Evolutionary conservation across 2,113 vertebrate species (phyloP).

Genomic region (Chaetorhynchus papuensis): DNA sequence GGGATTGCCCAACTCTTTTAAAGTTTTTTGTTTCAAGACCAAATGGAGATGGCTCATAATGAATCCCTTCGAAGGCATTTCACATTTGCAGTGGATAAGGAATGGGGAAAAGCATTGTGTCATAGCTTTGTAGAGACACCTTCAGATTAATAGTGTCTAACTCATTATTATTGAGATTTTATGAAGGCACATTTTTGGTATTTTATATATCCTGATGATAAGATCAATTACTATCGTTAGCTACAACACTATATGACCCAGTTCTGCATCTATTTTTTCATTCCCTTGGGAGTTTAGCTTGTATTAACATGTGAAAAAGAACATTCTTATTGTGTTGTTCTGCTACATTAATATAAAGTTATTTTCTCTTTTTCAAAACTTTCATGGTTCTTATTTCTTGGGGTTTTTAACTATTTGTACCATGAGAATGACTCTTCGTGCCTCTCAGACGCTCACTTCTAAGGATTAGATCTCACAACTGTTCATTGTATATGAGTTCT

Average conservation of each 20-base stretch:
- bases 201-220: not conserved
- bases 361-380: not conserved
- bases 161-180: not conserved
- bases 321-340: not conserved
- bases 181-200: not conserved
- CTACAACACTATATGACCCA: rapidly evolving
- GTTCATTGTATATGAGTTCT: not conserved
- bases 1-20: not conserved
- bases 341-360: not conserved
- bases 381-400: not conserved
- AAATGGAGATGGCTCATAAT: not conserved
- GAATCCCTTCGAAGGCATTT: not conserved
- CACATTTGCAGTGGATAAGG: not conserved
- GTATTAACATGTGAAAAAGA: not conserved
- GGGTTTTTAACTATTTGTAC: not conserved
- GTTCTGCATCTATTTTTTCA: not conserved
- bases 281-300: not conserved
- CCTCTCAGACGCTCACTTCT: not conserved
- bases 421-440: not conserved
- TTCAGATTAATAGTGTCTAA: not conserved
- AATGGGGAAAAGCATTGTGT: not conserved
- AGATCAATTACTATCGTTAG: not conserved
- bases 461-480: not conserved
- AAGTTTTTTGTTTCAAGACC: not conserved
- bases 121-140: not conserved